A percentile compares a stretch with the other conserved stretches of the same genome.
Conservation (phyloP, 2,888 invertebrate species). For the Trachelus troglodyta region DNA sequence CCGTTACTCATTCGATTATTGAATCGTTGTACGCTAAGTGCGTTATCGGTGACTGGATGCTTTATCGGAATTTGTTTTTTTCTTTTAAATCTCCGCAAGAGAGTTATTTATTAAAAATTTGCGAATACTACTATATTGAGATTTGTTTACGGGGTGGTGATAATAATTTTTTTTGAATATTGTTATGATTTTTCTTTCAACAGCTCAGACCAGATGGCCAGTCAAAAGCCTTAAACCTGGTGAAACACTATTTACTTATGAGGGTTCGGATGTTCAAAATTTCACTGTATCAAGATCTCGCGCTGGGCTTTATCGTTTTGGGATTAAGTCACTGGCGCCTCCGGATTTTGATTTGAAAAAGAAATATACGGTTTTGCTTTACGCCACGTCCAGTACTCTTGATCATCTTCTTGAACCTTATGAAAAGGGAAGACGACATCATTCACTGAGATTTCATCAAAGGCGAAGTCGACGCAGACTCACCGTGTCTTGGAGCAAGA, state of each 20-base stretch:
- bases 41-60: neutral
- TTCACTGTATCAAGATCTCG: conserved; percentile 59
- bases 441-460: conserved; percentile 58
- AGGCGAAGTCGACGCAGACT: conserved; percentile 57
- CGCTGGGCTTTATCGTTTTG: conserved; percentile 61
- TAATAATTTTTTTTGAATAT: neutral
- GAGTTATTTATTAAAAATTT: neutral
- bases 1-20: neutral
- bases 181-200: neutral
- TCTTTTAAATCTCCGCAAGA: neutral
- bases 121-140: neutral
- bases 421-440: conserved; percentile 45
- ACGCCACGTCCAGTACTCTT: conserved; percentile 57
- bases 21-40: neutral
- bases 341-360: conserved; percentile 18
- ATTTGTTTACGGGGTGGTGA: neutral
- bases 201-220: conserved; percentile 54
- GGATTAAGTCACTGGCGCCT: conserved; percentile 52
- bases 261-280: conserved; percentile 59
- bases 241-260: conserved; percentile 59
- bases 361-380: conserved; percentile 56
- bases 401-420: conserved; percentile 50
- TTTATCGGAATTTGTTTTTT: neutral
- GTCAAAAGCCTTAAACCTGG: conserved; percentile 60
- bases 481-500: conserved; percentile 63